phyloP scores from a whole-genome alignment of 2,888 invertebrate genomes.

The Sinelater perroti region DNA sequence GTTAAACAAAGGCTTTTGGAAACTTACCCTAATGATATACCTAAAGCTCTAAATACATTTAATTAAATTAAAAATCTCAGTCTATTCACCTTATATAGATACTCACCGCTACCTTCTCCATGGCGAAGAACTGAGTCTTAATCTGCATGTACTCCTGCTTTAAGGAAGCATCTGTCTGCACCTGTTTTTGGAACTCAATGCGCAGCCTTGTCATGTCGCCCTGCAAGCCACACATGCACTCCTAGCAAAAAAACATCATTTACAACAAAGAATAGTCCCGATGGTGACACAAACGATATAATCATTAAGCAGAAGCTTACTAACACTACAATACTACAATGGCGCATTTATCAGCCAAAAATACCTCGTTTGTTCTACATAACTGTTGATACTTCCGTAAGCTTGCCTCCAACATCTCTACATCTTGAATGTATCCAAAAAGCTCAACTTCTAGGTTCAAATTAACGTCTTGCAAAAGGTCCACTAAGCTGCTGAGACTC shows the following conservation, averaged over 20 bases:
- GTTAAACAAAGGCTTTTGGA: too few relatives aligned
- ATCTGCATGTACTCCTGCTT: conserved; percentile 1
- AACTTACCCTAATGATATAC: too few relatives aligned
- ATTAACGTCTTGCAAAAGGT: conserved; percentile 53
- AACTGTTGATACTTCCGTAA: conserved; percentile 54
- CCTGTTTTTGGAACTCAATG: conserved; percentile 31
- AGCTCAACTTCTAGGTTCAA: conserved; percentile 56
- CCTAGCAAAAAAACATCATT: neutral
- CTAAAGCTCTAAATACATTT: too few relatives aligned
- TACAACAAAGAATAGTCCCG: neutral
- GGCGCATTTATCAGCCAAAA: conserved; percentile 1
- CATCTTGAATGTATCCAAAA: conserved; percentile 55
- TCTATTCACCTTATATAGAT: too few relatives aligned
- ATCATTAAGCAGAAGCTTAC: conserved; percentile 11
- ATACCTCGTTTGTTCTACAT: conserved; percentile 52
- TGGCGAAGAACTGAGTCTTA: neutral
- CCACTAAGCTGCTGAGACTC: conserved; percentile 14
- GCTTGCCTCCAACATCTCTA: conserved; percentile 52
- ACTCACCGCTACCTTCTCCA: neutral
- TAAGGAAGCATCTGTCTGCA: neutral
- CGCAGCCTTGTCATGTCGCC: conserved; percentile 31
- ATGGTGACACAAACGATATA: neutral
- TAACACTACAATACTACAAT: neutral
- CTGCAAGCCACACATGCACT: conserved; percentile 18
- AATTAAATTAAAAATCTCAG: too few relatives aligned